Base-by-base conservation (phyloP, 1,140 invertebrate species). In the Brachionus sp. region DNA sequence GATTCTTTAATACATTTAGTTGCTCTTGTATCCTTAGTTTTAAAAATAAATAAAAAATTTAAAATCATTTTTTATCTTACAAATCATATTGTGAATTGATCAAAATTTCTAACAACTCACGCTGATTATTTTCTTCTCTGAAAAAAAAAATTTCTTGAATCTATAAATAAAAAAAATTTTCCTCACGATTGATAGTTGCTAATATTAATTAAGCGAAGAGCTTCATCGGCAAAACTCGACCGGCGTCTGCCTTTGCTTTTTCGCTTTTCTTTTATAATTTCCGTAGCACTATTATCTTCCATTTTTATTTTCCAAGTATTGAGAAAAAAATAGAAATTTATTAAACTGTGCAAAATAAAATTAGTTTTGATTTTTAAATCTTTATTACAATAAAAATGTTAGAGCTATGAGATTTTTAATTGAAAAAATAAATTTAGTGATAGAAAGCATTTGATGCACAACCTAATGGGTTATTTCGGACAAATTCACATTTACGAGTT, bases 391-490 rank as follows among this genome's bases (percentile, higher is more conserved):
- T 23, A 19, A 57, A 57, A 57, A 57, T 19, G 16, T 9, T 57
- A 9, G 19, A 57, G 50, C 19, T 9, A 9, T 57, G 19, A 57
- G 50, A 57, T 23, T 25, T 57, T 57, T 19, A 57, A 42, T 2
- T 42, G 12, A 64, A 64, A 64, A 29, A 64, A 70, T 42, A 70
- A 16, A 37, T 46, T 19, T 78, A 78, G 23, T 78, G 19, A 25
- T 78, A 78, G 10, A 78, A 78, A 10, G 75, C 75, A 62, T 57
- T 78, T 53, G 46, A 53, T 57, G 75, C 44, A 62, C 75, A 78
- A n/a, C 46, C 75, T 13, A 57, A 39, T 23, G 75, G 75, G 19
- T 78, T 78, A n/a, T 78, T 53, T 53, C 33, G 42, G n/a, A 78
- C 25, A 62, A 78, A 78, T 62, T 78, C 75, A 19, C 75, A 78